Base-by-base conservation (phyloP, 1,140 invertebrate species). In the Drosophila prosaltans region DNA sequence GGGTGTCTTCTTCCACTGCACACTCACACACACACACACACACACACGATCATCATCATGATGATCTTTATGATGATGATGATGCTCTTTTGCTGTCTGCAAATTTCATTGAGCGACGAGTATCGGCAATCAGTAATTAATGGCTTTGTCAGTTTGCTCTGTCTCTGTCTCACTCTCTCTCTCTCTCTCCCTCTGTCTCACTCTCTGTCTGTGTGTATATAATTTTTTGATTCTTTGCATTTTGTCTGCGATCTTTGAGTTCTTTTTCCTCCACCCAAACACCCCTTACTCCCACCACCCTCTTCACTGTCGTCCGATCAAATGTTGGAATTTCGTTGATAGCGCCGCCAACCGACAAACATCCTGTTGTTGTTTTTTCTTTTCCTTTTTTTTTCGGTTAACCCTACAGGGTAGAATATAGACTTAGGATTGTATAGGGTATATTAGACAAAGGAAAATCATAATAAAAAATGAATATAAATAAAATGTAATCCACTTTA, bases 61-160 rank as follows among this genome's bases (percentile, higher is more conserved):
- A 8, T 36, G 45, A 16, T 24, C n/a, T n/a, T 9, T 26, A 63
- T 16, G 26, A 43, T 51, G 16, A 48, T 24, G 7, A 39, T 24
- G 48, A 54, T 54, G 48, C 60, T 16, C n/a, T 39, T 11, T 11
- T 28, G 5, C 24, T 51, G 71, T 71, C 68, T 65, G 75, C 48
- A 71, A 74, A 69, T 70, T 81, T 81, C 82, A 86, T 88, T 88
- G 67, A 88, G 80, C 70, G 74, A 55, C 58, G 78, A 79, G 69
- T 86, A 86, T 86, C 83, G 79, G 76, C 83, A 88, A 88, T 86
- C 83, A 86, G 83, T 86, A 86, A 86, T 86, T 86, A 86, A 88
- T 86, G 83, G 76, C 83, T 88, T 82, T 88, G 75, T 88, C 79
- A 77, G 79, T 60, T 70, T 28, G 48, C 66, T 39, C 45, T 57